A percentile compares a stretch with the other conserved stretches of the same genome.
Conservation (phyloP, 2,113 vertebrate genomes). For the Catagonus wagneri region DNA sequence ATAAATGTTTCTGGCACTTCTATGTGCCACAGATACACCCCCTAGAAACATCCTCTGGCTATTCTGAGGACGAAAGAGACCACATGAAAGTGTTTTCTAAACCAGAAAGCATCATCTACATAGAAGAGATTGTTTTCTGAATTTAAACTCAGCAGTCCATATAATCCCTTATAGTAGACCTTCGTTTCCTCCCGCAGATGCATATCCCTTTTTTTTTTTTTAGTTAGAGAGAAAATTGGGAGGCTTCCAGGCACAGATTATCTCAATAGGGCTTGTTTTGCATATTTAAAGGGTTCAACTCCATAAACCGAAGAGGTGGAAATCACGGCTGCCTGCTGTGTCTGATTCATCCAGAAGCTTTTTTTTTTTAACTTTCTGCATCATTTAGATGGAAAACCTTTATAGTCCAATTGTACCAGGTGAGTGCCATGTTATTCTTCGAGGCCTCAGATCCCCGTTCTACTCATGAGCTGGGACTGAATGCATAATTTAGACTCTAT, state of each 20-base stretch:
- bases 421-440: slow-evolving; percentile 9
- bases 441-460: neutral
- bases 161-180: neutral
- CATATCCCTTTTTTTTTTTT: slow-evolving; percentile 32
- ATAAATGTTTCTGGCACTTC: neutral
- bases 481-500: slow-evolving; percentile 50
- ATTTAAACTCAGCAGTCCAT: slow-evolving; percentile 48
- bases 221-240: slow-evolving; percentile 35
- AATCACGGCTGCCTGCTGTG: neutral
- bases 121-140: slow-evolving; percentile 8
- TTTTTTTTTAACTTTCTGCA: neutral
- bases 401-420: neutral
- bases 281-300: slow-evolving; percentile 35
- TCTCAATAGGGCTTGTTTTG: slow-evolving; percentile 57
- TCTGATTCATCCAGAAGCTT: neutral
- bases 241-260: slow-evolving; percentile 34
- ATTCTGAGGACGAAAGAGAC: neutral
- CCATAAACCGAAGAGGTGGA: slow-evolving; percentile 30
- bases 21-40: neutral
- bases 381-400: slow-evolving; percentile 64
- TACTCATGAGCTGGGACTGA: neutral
- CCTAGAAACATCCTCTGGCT: neutral
- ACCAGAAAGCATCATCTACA: neutral
- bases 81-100: neutral
- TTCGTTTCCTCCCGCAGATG: neutral